Conservation (phyloP, 2,888 invertebrate species). For the Hylaea fasciaria region DNA sequence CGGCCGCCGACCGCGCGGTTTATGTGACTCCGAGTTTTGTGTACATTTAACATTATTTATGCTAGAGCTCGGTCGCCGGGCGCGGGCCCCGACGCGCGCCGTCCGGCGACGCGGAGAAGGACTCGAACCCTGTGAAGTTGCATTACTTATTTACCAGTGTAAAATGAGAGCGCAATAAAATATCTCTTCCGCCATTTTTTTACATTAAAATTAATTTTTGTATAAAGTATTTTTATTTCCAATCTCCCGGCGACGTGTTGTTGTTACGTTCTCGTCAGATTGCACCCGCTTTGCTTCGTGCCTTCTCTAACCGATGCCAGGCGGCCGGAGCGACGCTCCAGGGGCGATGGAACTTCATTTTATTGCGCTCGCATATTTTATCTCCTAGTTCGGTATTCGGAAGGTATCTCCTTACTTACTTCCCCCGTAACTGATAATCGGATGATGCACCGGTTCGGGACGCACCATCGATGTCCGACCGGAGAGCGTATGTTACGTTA, state of each 20-base stretch:
- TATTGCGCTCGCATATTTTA: conserved; percentile 2
- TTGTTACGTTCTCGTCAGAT: no score
- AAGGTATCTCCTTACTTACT: no score
- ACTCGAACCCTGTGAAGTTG: conserved; percentile 4
- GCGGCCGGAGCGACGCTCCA: no score
- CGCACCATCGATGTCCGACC: no score
- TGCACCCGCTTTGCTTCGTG: no score
- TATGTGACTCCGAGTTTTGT: background rate
- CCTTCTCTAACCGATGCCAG: no score
- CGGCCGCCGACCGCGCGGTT: no score
- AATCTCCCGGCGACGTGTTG: background rate
- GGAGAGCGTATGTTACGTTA: no score
- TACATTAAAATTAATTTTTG: conserved; percentile 43
- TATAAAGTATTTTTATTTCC: conserved; percentile 42
- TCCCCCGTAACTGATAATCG: no score
- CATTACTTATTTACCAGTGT: conserved; percentile 34
- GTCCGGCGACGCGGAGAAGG: background rate
- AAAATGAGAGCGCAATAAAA: conserved; percentile 43
- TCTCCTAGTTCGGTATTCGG: no score
- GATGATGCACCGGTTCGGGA: no score
- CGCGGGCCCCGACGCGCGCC: no score
- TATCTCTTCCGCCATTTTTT: conserved; percentile 40
- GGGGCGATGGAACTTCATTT: background rate
- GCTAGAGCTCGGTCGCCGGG: background rate
- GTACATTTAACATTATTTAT: background rate